phyloP scores from a whole-genome alignment of 1,140 invertebrate genomes.

The Aphelinus certus region DNA sequence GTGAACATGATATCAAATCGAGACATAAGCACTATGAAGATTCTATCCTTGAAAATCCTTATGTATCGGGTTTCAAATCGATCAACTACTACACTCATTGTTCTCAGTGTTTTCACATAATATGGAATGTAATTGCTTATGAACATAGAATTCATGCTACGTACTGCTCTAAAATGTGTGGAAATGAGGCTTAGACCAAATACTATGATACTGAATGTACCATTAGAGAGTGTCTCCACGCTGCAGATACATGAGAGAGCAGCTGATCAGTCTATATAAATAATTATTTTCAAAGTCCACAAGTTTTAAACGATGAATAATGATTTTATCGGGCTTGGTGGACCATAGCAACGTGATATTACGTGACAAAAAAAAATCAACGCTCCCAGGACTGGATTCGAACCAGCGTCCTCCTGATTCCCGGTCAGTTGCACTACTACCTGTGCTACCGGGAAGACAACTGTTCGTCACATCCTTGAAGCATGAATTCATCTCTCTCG shows the following conservation, averaged over 20 bases:
- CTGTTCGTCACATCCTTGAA: no score
- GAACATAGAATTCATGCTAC: slow-evolving; percentile 70
- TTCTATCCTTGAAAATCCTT: slow-evolving; percentile 79
- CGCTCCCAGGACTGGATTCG: no score
- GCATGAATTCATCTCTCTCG: no score
- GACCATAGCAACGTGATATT: no score
- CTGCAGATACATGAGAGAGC: slow-evolving; percentile 72
- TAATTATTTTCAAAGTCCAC: no score
- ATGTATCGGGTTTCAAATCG: slow-evolving; percentile 71
- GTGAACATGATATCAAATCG: slow-evolving; percentile 70
- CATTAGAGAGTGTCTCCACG: slow-evolving; percentile 70
- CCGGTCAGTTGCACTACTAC: no score
- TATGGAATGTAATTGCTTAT: slow-evolving; percentile 71
- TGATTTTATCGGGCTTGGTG: no score
- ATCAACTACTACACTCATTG: slow-evolving; percentile 73
- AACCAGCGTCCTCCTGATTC: no score
- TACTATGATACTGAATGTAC: slow-evolving; percentile 83
- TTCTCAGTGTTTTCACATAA: slow-evolving; percentile 76
- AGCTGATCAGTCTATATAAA: slow-evolving; percentile 71
- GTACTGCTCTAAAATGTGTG: slow-evolving; percentile 79
- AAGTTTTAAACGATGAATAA: no score
- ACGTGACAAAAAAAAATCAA: no score
- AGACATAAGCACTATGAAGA: slow-evolving; percentile 76
- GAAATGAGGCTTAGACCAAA: slow-evolving; percentile 66
- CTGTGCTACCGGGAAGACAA: no score